Percentiles rank a stretch among this genome's conserved stretches.
Evolutionary conservation across 2,797 vertebrate species (phyloP).

Genomic region (Coccyzus lansbergi): DNA sequence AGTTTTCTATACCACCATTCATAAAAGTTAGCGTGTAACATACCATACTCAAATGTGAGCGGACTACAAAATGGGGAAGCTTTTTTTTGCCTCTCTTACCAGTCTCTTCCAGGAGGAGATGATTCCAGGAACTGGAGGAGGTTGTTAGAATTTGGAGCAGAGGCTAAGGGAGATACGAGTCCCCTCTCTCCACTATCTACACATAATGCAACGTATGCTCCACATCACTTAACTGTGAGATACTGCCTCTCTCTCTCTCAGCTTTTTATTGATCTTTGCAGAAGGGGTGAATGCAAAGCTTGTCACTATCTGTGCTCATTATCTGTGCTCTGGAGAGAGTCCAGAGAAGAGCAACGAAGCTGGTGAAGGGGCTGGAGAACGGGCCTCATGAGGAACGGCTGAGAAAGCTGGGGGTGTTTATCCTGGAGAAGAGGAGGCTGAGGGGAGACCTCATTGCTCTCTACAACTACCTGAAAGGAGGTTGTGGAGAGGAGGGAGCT

Average conservation of each 20-base stretch:
- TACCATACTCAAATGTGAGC: not conserved
- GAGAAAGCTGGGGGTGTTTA: too few species aligned
- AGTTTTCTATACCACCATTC: conserved; percentile 33
- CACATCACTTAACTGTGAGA: not conserved
- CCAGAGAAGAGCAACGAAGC: too few species aligned
- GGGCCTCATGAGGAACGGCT: too few species aligned
- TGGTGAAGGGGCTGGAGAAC: too few species aligned
- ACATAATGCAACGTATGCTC: not conserved
- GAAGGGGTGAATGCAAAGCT: not conserved
- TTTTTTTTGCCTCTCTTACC: not conserved
- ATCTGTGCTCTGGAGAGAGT: too few species aligned
- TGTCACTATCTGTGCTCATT: not conserved
- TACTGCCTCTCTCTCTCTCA: not conserved
- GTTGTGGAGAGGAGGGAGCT: too few species aligned
- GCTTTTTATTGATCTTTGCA: not conserved
- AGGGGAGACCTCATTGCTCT: too few species aligned
- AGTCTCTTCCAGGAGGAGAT: not conserved
- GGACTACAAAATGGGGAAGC: not conserved
- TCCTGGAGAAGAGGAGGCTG: too few species aligned
- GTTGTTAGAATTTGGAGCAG: not conserved
- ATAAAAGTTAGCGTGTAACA: not conserved
- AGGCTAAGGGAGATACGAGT: not conserved
- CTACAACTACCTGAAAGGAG: too few species aligned
- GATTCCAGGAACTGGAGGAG: not conserved
- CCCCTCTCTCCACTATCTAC: not conserved